phyloP scores from a whole-genome alignment of 2,113 vertebrate genomes.

The Apeltes quadracus region DNA sequence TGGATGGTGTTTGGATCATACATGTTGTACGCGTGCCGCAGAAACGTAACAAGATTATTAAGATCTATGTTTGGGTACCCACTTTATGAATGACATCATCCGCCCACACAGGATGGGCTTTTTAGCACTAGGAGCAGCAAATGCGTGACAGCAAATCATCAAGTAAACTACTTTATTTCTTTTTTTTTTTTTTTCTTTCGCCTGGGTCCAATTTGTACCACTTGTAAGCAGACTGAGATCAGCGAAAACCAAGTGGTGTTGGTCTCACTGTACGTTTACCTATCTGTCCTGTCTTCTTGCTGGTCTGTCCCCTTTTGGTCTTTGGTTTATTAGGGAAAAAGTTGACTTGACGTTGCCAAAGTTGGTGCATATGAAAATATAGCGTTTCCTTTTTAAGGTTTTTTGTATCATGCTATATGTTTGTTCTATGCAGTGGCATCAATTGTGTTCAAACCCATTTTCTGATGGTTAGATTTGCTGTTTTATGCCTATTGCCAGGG shows the following conservation, averaged over 20 bases:
- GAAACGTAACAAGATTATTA: background rate
- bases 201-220: background rate
- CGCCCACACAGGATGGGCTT: no score
- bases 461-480: slow-evolving; percentile 12
- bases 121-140: slow-evolving; percentile 5
- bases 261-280: slow-evolving; percentile 19
- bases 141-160: slow-evolving; percentile 5
- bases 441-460: slow-evolving; percentile 14
- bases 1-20: background rate
- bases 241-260: slow-evolving; percentile 31
- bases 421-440: slow-evolving; percentile 57
- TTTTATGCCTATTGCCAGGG: slow-evolving; percentile 40
- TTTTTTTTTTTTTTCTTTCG: background rate
- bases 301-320: background rate
- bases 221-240: slow-evolving; percentile 33
- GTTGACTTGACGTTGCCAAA: slow-evolving; percentile 12
- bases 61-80: background rate
- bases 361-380: slow-evolving; percentile 4
- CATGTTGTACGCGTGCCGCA: slow-evolving; percentile 3
- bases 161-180: background rate
- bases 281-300: slow-evolving; percentile 24
- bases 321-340: slow-evolving; percentile 6
- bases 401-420: slow-evolving; percentile 24
- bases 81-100: background rate
- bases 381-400: slow-evolving; percentile 7